phyloP scores from a whole-genome alignment of 2,113 vertebrate genomes.

The Saguinus imperator region DNA sequence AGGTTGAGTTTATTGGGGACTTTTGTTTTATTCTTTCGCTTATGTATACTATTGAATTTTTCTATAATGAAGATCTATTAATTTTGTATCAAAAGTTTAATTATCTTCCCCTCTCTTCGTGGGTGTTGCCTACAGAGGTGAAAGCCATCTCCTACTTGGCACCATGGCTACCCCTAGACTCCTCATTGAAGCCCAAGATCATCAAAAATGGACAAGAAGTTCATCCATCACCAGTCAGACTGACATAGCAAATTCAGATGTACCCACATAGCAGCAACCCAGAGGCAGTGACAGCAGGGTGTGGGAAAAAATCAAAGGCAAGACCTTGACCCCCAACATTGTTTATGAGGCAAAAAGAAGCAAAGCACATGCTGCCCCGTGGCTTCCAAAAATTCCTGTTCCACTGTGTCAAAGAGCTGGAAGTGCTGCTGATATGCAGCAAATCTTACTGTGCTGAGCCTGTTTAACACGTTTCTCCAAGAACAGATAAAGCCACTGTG shows the following conservation, averaged over 20 bases:
- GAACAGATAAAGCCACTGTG: not conserved
- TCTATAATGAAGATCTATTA: not conserved
- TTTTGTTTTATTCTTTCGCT: constrained; percentile 11
- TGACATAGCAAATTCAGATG: not conserved
- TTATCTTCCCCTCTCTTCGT: not conserved
- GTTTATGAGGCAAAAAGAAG: not conserved
- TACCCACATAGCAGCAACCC: not conserved
- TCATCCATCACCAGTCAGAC: not conserved
- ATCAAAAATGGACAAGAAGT: not conserved
- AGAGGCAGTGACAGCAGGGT: not conserved
- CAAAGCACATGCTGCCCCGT: not conserved
- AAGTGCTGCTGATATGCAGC: too few species aligned
- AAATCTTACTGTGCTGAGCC: too few species aligned
- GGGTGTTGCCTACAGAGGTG: not conserved
- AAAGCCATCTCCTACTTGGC: not conserved
- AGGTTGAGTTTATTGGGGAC: not conserved
- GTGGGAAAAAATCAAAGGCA: not conserved
- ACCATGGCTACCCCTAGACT: not conserved
- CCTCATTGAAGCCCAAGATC: not conserved
- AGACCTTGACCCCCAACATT: not conserved
- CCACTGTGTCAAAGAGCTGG: not conserved
- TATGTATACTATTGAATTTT: not conserved
- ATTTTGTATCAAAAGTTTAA: not conserved
- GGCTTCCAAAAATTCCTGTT: not conserved
- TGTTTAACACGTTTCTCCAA: not conserved